Percentiles rank a stretch among this genome's conserved stretches.
Evolutionary conservation across 2,888 invertebrate species (phyloP).

Genomic region (Leptura quadrifasciata): DNA sequence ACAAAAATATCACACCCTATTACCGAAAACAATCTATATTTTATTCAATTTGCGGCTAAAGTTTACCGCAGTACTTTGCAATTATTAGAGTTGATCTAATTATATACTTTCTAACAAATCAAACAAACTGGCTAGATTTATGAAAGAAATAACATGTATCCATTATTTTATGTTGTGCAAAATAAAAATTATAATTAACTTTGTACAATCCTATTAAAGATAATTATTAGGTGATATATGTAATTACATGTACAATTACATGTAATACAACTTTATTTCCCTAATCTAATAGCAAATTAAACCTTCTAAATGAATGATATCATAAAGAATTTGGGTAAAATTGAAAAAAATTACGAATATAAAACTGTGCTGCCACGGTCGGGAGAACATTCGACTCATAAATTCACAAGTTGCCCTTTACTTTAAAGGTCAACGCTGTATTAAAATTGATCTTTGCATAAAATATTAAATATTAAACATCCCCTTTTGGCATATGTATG

Average conservation of each 20-base stretch:
- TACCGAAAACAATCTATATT: too few species aligned
- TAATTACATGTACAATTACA: conserved; percentile 23
- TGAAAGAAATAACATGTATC: conserved; percentile 2
- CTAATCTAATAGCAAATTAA: neutral
- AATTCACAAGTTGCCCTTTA: conserved; percentile 63
- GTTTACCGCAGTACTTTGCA: neutral
- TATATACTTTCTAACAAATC: conserved; percentile 12
- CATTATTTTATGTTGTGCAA: conserved; percentile 19
- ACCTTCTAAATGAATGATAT: neutral
- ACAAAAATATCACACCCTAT: too few species aligned
- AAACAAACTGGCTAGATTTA: conserved; percentile 19
- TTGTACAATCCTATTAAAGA: conserved; percentile 17
- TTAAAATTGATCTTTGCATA: conserved; percentile 56
- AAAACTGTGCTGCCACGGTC: conserved; percentile 51
- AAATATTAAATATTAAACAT: conserved; percentile 37
- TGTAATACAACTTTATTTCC: conserved; percentile 18
- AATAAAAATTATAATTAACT: conserved; percentile 31
- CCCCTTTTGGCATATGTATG: conserved; percentile 24
- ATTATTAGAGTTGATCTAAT: neutral
- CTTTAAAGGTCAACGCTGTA: conserved; percentile 62
- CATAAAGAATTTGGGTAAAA: conserved; percentile 13
- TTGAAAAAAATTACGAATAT: conserved; percentile 23
- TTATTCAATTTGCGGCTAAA: neutral
- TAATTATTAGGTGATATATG: conserved; percentile 27
- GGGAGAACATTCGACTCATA: conserved; percentile 55